phyloP scores from a whole-genome alignment of 2,888 invertebrate genomes.

The Spatulosminthurus flaviceps region DNA sequence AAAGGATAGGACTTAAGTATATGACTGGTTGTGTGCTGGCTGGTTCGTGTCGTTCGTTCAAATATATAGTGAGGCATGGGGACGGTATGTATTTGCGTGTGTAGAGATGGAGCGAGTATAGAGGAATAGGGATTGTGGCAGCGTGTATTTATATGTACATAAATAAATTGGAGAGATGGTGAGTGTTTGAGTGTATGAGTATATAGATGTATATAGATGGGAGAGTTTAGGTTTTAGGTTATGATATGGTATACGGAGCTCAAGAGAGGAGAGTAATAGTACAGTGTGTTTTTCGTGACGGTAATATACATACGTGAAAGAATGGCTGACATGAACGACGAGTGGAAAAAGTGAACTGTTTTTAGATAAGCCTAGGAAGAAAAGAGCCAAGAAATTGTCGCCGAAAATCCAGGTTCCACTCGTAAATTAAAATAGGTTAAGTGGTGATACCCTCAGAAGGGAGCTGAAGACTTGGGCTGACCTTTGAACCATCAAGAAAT shows the following conservation, averaged over 20 bases:
- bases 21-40: too few relatives aligned
- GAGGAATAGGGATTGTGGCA: too few relatives aligned
- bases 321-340: conserved; percentile 31
- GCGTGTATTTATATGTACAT: not conserved
- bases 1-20: too few relatives aligned
- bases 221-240: not conserved
- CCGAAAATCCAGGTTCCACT: conserved; percentile 6
- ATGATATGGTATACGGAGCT: not conserved
- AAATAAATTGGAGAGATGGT: not conserved
- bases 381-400: conserved; percentile 21
- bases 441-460: not conserved
- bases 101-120: too few relatives aligned
- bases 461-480: conserved; percentile 21
- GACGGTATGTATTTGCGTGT: too few relatives aligned
- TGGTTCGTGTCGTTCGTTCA: too few relatives aligned
- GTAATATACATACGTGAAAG: conserved; percentile 34
- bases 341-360: not conserved
- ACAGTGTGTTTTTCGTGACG: conserved; percentile 7
- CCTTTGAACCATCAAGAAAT: conserved; percentile 35
- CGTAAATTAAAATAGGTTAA: conserved; percentile 14
- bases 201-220: not conserved
- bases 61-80: too few relatives aligned
- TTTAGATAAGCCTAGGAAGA: not conserved
- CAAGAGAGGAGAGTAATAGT: not conserved
- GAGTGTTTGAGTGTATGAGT: not conserved